Evolutionary conservation across 2,113 vertebrate species (phyloP).

Genomic region (Oryzias melastigma): DNA sequence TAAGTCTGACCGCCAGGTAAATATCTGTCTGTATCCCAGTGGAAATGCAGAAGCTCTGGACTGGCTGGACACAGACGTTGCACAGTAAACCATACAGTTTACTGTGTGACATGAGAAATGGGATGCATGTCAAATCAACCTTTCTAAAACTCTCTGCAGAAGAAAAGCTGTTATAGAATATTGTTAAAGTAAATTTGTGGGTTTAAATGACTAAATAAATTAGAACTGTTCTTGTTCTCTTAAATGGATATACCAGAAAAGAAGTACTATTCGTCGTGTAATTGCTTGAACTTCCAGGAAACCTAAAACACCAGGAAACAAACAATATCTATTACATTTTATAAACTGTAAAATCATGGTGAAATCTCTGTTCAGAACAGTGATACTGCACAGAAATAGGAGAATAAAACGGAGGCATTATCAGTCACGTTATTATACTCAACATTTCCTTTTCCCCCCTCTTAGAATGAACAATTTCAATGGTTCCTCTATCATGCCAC

Average conservation of each 20-base stretch:
- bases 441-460: slow-evolving; percentile 68
- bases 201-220: slow-evolving; percentile 8
- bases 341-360: slow-evolving; percentile 68
- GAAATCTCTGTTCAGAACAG: slow-evolving; percentile 55
- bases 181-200: slow-evolving; percentile 4
- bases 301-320: slow-evolving; percentile 61
- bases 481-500: slow-evolving; percentile 62
- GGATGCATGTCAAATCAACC: neutral
- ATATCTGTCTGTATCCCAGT: slow-evolving; percentile 16
- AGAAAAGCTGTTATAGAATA: neutral
- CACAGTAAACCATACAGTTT: slow-evolving; percentile 5
- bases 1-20: slow-evolving; percentile 22
- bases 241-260: slow-evolving; percentile 34
- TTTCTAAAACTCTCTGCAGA: neutral
- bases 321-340: slow-evolving; percentile 59
- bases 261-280: slow-evolving; percentile 52
- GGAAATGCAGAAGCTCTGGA: neutral
- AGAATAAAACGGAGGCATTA: slow-evolving; percentile 73
- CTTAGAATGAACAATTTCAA: slow-evolving; percentile 72
- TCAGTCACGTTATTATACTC: slow-evolving; percentile 73
- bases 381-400: slow-evolving; percentile 46
- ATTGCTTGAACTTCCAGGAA: slow-evolving; percentile 62
- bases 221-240: slow-evolving; percentile 49
- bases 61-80: slow-evolving; percentile 15
- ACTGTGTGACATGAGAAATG: slow-evolving; percentile 27